Evolutionary conservation across 2,888 invertebrate genomes (phyloP), one percentile per base, ranked within the genome.

Genomic region (Caenorhabditis virilis): DNA sequence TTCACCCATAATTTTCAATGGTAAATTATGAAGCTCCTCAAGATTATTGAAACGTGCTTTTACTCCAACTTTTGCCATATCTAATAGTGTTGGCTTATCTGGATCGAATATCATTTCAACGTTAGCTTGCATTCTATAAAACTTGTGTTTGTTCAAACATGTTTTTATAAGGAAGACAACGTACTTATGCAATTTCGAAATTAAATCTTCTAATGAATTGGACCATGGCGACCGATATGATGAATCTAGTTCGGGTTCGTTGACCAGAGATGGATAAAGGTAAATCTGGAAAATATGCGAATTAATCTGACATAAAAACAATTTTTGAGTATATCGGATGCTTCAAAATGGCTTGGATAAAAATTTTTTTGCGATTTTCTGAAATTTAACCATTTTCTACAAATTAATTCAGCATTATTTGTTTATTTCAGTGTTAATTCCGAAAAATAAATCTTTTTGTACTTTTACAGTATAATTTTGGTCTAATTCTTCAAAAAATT

Each of bases 1-100:
- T 87, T 98, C 97, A 78, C 98, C 98, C 98, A 99, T 99, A 85
- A 94, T 93, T 20, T 92, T 90, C 20, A 98, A 92, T 5, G 97
- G 95, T 88, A 95, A 89, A 59, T 91, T 92, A 85, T 98, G 97
- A 9, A 93, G 89, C 76, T 91, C 91, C 86, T 97, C 95, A 85
- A 59, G 25, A 2, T 49, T 60, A 20, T 60, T 57, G 41, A 65
- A 65, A 23, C 56, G 26, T 2, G 57, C 22, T 22, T 43, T 43
- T 11, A 13, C 25, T 5, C 60, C 66, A 1, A 59, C 11, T 18
- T 53, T 52, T 0, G 60, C 66, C 57, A 58, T 59, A 47, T 66
- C 66, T 15, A 66, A 23, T 7, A 66, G 41, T 23, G 54, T 57
- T 0, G 39, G 23, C 16, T 46, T 52, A 2, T 26, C 16, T 11